These are phyloP conservation scores for Bemisia tabaci DNA, from an alignment of 1,140 invertebrate species.

Conservation along the genomic window DNA sequence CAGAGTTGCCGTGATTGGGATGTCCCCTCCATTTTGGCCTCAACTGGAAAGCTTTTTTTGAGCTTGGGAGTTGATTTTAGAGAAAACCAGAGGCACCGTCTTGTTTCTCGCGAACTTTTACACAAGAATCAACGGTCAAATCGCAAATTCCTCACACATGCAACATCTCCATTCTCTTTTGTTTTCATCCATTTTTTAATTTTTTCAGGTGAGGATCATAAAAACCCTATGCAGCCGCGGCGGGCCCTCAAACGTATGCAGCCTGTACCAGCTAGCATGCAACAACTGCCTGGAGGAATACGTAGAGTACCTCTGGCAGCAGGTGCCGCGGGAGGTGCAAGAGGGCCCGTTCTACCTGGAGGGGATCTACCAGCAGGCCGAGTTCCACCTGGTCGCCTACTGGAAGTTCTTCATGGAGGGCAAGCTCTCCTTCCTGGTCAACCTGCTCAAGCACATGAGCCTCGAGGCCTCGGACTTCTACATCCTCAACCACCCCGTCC, in stretches of 20 bases:
- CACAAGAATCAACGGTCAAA: too few species aligned
- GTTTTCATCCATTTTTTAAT: too few species aligned
- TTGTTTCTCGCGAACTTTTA: too few species aligned
- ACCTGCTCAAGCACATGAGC: neutral
- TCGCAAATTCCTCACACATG: too few species aligned
- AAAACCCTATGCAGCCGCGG: neutral
- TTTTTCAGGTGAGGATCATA: neutral
- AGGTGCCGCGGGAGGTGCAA: neutral
- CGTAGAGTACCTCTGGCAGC: neutral
- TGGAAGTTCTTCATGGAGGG: neutral
- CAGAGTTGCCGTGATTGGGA: too few species aligned
- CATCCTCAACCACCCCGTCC: neutral
- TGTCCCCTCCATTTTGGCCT: too few species aligned
- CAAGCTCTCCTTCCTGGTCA: neutral
- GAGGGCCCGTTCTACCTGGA: neutral
- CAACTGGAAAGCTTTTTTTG: too few species aligned
- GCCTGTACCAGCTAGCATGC: neutral
- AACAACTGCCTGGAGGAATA: neutral
- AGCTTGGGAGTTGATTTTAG: too few species aligned
- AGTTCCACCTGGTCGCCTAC: neutral
- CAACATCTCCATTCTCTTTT: too few species aligned
- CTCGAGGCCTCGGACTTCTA: neutral
- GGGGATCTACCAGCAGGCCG: neutral
- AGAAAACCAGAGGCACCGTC: too few species aligned
- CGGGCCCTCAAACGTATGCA: neutral